Base-by-base conservation (phyloP, 1,140 invertebrate species). In the Drosophila ironensis region DNA sequence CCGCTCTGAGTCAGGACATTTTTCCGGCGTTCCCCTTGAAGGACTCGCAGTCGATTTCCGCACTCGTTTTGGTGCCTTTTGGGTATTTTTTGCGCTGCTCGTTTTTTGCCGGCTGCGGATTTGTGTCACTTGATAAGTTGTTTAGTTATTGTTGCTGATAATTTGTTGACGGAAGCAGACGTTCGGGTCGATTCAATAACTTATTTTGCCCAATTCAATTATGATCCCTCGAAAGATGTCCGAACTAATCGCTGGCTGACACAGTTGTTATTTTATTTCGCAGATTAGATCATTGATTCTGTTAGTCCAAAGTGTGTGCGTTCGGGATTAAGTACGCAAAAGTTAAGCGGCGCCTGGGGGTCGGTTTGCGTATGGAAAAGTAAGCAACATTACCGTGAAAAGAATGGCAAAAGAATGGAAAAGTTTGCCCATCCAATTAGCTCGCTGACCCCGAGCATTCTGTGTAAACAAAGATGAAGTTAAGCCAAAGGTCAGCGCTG, bases 111-210 rank as follows among this genome's bases (percentile, higher is more conserved):
- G 33, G 8, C 11, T 45, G 33, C 11, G 38, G 61, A 44, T 54
- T 67, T 50, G 66, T 70, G 64, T 50, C 66, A 70, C 67, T 59
- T 19, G 66, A 53, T 47, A 71, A 70, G 67, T 60, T 70, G 56
- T 35, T 50, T 51, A 28, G 53, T 68, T 80, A 64, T 80, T 69
- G 50, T 57, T 57, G 54, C 51, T 40, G 25, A 61, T 70, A 73
- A 80, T 80, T 73, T 59, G 69, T 70, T 80, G 69, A 78, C 74
- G 64, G 35, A 50, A 61, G 59, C 70, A 67, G 59, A 71, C 53
- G 56, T 60, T 74, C 38, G 24, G 38, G 53, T 60, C 66, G 53
- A 75, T 72, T 80, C 53, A 53, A 78, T 72, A 78, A 70, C 30
- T 64, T 70, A 77, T 59, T 82, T 74, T 28, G 33, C 48, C 11